Base-by-base conservation (phyloP, 2,113 vertebrate genomes). In the Tamias sibiricus region DNA sequence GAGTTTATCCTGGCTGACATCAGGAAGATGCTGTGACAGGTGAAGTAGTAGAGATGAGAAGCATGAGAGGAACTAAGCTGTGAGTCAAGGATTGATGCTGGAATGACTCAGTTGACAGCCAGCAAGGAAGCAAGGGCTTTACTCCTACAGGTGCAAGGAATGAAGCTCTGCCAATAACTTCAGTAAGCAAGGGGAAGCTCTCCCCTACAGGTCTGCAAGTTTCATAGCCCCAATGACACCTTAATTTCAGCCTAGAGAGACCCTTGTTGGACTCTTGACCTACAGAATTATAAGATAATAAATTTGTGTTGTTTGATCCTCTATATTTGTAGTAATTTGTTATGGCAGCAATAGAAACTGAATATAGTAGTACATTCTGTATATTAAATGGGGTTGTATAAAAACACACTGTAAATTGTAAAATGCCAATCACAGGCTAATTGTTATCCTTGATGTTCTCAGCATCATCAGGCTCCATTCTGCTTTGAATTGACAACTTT, bases 271-370 rank as follows among this genome's bases (percentile, higher is more conserved):
- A 91, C 72, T 86, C 92, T 44, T 88, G 68, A 59, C 5, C 0
- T 30, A 30, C 0, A 62, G 26, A 90, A 94, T 14, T 14, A 8
- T 80, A 49, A 92, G 12, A 47, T 26, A 83, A 77, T 95, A 79
- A 4, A 64, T 94, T 68, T 74, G 22, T 66, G 35, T 64, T 74
- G 17, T 57, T 71, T 22, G 76, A 12, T 35, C 24, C 35, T 47
- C 35, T 87, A 62, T 76, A 57, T 96, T 69, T 85, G 62, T 52
- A 35, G 74, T 42, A 37, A 69, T 72, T 47, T 94, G n/a, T 90
- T 81, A 71, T n/a, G 7, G 37, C 0, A 64, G 47, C 72, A 74
- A 44, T 22, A 83, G 40, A 87, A 72, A 77, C 59, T 24, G 3
- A 84, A 72, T 40, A 22, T 1, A 35, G 74, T 32, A 94, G 8